Conservation (phyloP, 1,140 invertebrate species). For the Microplitis demolitor region DNA sequence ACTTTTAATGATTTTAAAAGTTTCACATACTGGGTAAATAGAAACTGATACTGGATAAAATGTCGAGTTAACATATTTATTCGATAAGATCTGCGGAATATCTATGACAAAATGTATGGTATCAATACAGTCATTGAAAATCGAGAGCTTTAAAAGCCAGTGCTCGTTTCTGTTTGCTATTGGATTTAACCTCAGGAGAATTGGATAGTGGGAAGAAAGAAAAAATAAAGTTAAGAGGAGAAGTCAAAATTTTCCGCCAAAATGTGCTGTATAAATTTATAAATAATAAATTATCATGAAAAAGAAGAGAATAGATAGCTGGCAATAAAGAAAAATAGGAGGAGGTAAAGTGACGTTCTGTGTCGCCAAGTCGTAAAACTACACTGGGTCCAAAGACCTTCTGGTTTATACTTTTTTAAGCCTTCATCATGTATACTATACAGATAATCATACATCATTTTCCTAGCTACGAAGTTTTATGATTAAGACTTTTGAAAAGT, state of each 20-base stretch:
- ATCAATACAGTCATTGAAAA: conserved; percentile 4
- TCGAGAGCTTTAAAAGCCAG: conserved; percentile 7
- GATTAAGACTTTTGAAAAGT: neutral
- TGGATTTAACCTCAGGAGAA: neutral
- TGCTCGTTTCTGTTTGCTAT: conserved; percentile 1
- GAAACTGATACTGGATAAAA: conserved; percentile 34
- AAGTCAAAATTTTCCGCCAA: neutral
- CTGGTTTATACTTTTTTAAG: conserved; percentile 51
- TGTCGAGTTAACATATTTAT: conserved; percentile 15
- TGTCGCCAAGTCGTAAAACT: conserved; percentile 56
- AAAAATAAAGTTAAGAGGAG: too few relatives aligned
- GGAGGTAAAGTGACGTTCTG: conserved; percentile 56
- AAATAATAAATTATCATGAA: conserved; percentile 56
- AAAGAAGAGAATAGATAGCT: conserved; percentile 35
- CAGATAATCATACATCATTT: conserved; percentile 46
- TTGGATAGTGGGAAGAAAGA: neutral
- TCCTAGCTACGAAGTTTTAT: conserved; percentile 1
- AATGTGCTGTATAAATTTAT: conserved; percentile 39
- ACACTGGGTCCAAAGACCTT: conserved; percentile 34
- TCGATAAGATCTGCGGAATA: neutral
- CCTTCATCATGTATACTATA: conserved; percentile 52
- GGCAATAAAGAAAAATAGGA: conserved; percentile 51
- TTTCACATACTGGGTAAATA: conserved; percentile 38
- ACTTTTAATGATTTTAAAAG: conserved; percentile 50
- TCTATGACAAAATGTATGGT: neutral